phyloP scores from a whole-genome alignment of 1,140 invertebrate genomes.

The Augochlora pura region DNA sequence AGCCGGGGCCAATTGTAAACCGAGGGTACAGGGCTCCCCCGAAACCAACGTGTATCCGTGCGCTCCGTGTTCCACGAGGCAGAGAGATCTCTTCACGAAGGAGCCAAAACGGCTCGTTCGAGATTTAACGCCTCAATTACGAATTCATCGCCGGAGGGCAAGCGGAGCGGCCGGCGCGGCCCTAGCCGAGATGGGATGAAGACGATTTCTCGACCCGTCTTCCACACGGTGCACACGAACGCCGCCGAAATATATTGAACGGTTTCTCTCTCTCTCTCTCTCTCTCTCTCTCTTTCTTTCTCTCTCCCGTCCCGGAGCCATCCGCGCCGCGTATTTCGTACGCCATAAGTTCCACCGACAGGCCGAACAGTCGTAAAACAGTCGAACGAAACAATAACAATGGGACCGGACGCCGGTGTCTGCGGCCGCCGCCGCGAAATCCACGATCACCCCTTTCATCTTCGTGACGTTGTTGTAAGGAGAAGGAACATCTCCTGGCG shows the following conservation, averaged over 20 bases:
- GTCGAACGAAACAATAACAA: constrained; percentile 41
- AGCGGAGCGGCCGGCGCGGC: too few species aligned
- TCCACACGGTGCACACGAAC: constrained; percentile 37
- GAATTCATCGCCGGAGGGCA: constrained; percentile 42
- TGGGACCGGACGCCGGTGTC: background rate
- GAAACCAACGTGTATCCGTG: constrained; percentile 1
- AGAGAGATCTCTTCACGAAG: constrained; percentile 49
- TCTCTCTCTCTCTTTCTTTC: too few species aligned
- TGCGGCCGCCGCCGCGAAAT: background rate
- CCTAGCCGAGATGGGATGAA: constrained; percentile 38
- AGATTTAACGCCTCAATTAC: constrained; percentile 51
- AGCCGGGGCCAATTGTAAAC: background rate
- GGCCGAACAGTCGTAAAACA: constrained; percentile 27
- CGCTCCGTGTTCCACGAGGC: constrained; percentile 27
- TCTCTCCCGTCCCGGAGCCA: constrained; percentile 6
- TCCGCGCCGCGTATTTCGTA: constrained; percentile 28
- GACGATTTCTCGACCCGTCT: constrained; percentile 39
- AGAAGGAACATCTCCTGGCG: background rate
- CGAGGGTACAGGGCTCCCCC: too few species aligned
- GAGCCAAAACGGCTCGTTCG: constrained; percentile 46
- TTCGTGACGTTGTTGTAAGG: background rate
- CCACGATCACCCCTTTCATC: constrained; percentile 1
- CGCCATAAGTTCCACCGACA: constrained; percentile 24
- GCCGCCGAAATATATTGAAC: constrained; percentile 44
- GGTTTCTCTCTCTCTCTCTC: too few species aligned